Evolutionary conservation across 2,797 vertebrate genomes (phyloP).

Genomic region (Neostethus bicornis): DNA sequence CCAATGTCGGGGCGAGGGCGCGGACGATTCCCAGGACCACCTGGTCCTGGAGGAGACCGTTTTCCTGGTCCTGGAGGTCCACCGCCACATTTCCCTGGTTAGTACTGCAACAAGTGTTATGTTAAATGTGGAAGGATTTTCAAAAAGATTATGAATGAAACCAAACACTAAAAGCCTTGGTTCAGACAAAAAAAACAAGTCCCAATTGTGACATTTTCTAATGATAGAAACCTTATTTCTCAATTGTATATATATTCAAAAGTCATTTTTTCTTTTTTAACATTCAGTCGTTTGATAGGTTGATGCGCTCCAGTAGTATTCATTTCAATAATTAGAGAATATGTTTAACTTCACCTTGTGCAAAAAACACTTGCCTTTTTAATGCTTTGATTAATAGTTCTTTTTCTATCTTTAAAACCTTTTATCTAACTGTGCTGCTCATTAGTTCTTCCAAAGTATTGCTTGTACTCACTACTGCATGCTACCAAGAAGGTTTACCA

Average conservation of each 20-base stretch:
- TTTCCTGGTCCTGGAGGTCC: conserved; percentile 96
- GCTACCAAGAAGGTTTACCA: conserved; percentile 22
- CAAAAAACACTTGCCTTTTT: no score
- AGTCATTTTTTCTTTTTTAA: no score
- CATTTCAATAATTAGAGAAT: no score
- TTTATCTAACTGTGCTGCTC: conserved; percentile 31
- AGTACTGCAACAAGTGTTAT: conserved; percentile 28
- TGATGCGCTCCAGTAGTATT: no score
- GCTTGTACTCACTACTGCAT: conserved; percentile 43
- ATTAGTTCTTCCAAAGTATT: conserved; percentile 24
- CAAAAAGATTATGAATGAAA: no score
- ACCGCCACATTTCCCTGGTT: conserved; percentile 96
- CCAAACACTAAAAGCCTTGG: no score
- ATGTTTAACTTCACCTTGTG: no score
- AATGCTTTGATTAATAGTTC: background rate
- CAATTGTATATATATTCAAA: no score
- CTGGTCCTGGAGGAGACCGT: conserved; percentile 92
- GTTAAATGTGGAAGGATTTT: conserved; percentile 6
- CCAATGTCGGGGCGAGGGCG: conserved; percentile 89
- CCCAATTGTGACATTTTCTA: no score
- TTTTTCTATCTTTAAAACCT: conserved; percentile 10
- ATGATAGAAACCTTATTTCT: no score
- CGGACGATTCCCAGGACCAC: conserved; percentile 91
- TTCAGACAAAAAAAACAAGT: no score
- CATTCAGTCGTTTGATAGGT: no score